Conservation (phyloP, 1,140 invertebrate genomes). For the Dermatophagoides farinae region DNA sequence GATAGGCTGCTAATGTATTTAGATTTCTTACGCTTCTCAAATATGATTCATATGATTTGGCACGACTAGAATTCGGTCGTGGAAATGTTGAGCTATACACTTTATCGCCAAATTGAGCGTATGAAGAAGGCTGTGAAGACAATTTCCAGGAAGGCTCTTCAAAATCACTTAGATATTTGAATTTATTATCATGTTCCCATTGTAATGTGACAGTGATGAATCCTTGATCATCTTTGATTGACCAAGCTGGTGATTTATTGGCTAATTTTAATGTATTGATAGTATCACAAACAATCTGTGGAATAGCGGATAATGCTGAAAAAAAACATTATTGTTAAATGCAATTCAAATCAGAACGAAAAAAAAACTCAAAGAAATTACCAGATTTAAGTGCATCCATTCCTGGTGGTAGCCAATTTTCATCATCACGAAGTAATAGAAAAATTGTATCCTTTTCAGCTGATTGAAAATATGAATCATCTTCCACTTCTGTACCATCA, state of each 20-base stretch:
- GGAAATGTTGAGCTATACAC: slow-evolving; percentile 11
- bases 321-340: not conserved
- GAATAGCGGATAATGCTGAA: slow-evolving; percentile 67
- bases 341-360: not conserved
- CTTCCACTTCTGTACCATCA: slow-evolving; percentile 84
- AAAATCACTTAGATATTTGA: slow-evolving; percentile 13
- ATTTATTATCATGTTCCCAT: slow-evolving; percentile 46
- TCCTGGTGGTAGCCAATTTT: slow-evolving; percentile 65
- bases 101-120: slow-evolving; percentile 1
- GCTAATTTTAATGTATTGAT: slow-evolving; percentile 76
- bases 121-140: not conserved
- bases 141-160: slow-evolving; percentile 16
- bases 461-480: slow-evolving; percentile 76
- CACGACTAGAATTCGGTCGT: slow-evolving; percentile 12
- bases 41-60: slow-evolving; percentile 17
- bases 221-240: slow-evolving; percentile 87
- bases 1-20: slow-evolving; percentile 8
- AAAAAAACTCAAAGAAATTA: slow-evolving; percentile 26
- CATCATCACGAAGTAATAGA: slow-evolving; percentile 58
- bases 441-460: slow-evolving; percentile 73
- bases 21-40: not conserved
- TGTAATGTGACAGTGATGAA: slow-evolving; percentile 76
- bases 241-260: slow-evolving; percentile 85
- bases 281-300: slow-evolving; percentile 86
- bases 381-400: slow-evolving; percentile 78